Evolutionary conservation across 2,888 invertebrate species (phyloP), one percentile per base, ranked within the genome.

Genomic region (Trachelus iudaicus): DNA sequence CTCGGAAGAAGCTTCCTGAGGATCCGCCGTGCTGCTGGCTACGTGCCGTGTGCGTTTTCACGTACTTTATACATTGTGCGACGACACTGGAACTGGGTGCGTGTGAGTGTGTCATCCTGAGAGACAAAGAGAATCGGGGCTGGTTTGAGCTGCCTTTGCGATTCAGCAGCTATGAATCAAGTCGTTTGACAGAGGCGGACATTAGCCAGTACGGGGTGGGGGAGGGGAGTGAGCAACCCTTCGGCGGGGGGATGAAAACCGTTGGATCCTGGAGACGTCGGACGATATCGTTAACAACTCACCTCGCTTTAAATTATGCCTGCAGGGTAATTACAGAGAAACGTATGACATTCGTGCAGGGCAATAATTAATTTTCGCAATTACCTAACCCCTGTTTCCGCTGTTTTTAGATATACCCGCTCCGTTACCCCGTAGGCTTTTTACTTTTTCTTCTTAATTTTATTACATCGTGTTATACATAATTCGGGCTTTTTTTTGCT

Each of bases 331-430:
- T 91, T 89, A 90, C 87, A 84, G 87, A 85, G 84, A 87, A 88
- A 87, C 87, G 86, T 87, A 88, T 89, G 89, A 89, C 89, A 89
- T 89, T 89, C 88, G 89, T 89, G 89, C 88, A 86, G 84, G 89
- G 87, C 86, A 88, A 90, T 90, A 90, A 91, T 91, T 91, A 89
- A 90, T 91, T 90, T 89, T 87, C 88, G 84, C 88, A 88, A 90
- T 90, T 89, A 89, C 85, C 83, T 83, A 79, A 77, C 77, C 84
- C 56, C 56, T 83, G 84, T 85, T 82, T 85, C 86, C 83, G 82
- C 80, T 79, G 77, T 79, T 80, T 81, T 84, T 81, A 84, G 79
- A 78, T 82, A 78, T 82, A 78, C 80, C 74, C 79, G 34, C 76
- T 76, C 35, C 75, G 75, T 78, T 31, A 77, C 69, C 69, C 30